phyloP scores from a whole-genome alignment of 2,797 vertebrate genomes.

The Babyrousa celebensis region DNA sequence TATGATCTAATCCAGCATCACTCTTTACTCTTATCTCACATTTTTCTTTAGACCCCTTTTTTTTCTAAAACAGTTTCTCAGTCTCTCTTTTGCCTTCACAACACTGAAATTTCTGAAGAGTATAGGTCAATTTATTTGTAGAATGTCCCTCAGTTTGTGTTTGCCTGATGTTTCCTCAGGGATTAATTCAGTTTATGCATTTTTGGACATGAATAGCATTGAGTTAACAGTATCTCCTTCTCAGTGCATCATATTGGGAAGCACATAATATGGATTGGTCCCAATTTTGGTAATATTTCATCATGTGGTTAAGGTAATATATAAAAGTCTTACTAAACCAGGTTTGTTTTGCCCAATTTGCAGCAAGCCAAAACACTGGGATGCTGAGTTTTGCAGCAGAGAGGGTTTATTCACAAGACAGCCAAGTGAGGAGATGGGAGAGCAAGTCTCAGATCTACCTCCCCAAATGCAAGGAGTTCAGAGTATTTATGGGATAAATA shows the following conservation, averaged over 20 bases:
- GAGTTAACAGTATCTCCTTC: neutral
- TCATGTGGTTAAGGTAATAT: neutral
- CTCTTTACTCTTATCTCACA: neutral
- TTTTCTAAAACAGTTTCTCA: neutral
- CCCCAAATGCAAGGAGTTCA: neutral
- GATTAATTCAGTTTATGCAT: neutral
- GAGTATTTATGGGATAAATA: neutral
- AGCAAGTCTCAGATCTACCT: neutral
- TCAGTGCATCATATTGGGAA: neutral
- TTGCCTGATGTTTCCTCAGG: neutral
- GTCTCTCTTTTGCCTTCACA: neutral
- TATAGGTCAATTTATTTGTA: neutral
- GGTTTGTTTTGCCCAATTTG: neutral
- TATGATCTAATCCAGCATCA: neutral
- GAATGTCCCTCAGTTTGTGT: neutral
- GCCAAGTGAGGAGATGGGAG: neutral
- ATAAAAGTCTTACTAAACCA: neutral
- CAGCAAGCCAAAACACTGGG: neutral
- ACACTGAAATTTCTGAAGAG: neutral
- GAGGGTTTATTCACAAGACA: neutral
- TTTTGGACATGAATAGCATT: neutral
- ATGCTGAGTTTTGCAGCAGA: neutral
- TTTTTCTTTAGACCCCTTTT: neutral
- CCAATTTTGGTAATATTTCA: neutral
- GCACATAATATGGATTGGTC: neutral